Conservation (phyloP, 2,797 vertebrate species). For the Chelmon rostratus region DNA sequence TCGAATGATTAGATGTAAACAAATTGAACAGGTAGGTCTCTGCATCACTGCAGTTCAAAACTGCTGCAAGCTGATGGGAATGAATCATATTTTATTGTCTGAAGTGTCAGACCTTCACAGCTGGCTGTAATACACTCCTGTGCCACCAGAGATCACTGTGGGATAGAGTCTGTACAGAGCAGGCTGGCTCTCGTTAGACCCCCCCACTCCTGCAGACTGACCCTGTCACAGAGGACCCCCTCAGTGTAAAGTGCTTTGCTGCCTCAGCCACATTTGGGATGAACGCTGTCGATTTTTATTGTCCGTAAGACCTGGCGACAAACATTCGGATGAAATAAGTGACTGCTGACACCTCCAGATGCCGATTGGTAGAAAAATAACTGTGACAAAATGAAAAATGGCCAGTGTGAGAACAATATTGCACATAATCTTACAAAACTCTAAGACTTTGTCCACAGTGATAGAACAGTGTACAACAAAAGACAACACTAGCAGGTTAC, state of each 20-base stretch:
- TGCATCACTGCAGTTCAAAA: conserved; percentile 59
- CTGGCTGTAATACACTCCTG: conserved; percentile 72
- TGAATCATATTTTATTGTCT: conserved; percentile 28
- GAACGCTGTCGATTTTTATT: conserved; percentile 59
- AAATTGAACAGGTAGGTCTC: conserved; percentile 67
- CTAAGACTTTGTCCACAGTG: conserved; percentile 83
- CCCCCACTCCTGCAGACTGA: conserved; percentile 24
- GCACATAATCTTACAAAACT: conserved; percentile 84
- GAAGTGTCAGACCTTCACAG: conserved; percentile 44
- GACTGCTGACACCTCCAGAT: conserved; percentile 54
- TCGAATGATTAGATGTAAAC: conserved; percentile 58
- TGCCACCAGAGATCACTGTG: conserved; percentile 78
- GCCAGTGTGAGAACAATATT: conserved; percentile 80
- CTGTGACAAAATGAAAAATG: conserved; percentile 35
- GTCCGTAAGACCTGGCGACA: conserved; percentile 65
- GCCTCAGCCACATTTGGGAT: conserved; percentile 80
- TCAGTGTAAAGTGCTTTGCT: conserved; percentile 82
- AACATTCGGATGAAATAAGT: conserved; percentile 68
- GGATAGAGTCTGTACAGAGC: conserved; percentile 57
- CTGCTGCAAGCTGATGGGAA: conserved; percentile 57
- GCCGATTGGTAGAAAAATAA: conserved; percentile 44
- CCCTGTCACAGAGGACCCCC: conserved; percentile 42
- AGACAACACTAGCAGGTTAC: conserved; percentile 81
- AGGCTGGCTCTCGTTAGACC: conserved; percentile 22
- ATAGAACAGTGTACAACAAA: conserved; percentile 85